A percentile compares a stretch with the other conserved stretches of the same genome.
Evolutionary conservation across 2,113 vertebrate species (phyloP).

Genomic region (Ardeotis arabs): DNA sequence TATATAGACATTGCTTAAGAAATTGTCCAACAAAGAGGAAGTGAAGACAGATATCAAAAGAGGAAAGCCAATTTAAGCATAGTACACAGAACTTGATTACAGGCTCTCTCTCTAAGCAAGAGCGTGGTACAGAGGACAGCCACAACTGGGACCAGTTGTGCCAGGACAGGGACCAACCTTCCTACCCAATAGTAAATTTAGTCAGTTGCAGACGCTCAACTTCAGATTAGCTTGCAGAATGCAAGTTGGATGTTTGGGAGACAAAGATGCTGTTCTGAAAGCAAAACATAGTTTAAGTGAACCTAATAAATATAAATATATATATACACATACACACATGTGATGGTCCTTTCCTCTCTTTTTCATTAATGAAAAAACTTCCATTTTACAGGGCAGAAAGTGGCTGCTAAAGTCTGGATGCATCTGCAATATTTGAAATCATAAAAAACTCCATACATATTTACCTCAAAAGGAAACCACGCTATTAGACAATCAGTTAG

Average conservation of each 20-base stretch:
- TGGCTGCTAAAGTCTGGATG: not conserved
- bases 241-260: not conserved
- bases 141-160: not conserved
- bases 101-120: not conserved
- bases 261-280: not conserved
- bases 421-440: not conserved
- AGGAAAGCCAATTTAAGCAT: not conserved
- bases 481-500: not conserved
- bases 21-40: constrained; percentile 9
- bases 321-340: not conserved
- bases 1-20: not conserved
- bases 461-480: not conserved
- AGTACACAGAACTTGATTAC: not conserved
- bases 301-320: not conserved
- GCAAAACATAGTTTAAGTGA: not conserved
- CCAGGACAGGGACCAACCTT: not conserved
- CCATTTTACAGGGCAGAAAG: not conserved
- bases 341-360: not conserved
- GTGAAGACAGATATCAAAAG: not conserved
- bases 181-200: not conserved
- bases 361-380: not conserved
- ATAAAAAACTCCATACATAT: not conserved
- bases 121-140: not conserved
- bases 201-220: not conserved
- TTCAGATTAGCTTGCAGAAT: not conserved